A percentile compares a stretch with the other conserved stretches of the same genome.
phyloP scores from a whole-genome alignment of 1,140 invertebrate species.

The Pseudomyrmex concolor region DNA sequence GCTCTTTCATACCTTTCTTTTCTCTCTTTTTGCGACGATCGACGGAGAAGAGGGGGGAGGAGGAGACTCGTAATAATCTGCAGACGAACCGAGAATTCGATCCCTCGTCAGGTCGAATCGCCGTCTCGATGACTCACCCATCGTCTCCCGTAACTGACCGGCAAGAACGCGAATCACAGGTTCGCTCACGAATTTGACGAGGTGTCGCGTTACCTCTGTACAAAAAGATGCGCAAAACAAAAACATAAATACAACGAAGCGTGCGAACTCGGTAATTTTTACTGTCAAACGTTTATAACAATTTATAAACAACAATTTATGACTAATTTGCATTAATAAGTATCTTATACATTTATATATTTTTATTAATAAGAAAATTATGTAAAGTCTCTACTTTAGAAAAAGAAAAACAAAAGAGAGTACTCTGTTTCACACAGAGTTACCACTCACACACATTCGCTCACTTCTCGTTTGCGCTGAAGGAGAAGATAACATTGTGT shows the following conservation, averaged over 20 bases:
- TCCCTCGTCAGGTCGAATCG: slow-evolving; percentile 54
- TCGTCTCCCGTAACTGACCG: slow-evolving; percentile 23
- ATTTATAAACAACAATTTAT: no score
- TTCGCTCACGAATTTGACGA: not conserved
- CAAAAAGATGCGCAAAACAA: no score
- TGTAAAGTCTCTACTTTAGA: no score
- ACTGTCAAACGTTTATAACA: no score
- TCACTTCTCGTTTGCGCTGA: not conserved
- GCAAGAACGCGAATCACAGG: slow-evolving; percentile 13
- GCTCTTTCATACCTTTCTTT: slow-evolving; percentile 45
- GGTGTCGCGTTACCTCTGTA: not conserved
- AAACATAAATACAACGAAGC: no score
- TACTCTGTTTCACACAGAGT: not conserved
- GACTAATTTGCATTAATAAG: no score
- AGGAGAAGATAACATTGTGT: not conserved
- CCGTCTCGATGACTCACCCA: slow-evolving; percentile 63
- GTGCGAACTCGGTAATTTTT: no score
- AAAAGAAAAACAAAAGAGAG: no score
- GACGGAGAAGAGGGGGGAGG: not conserved
- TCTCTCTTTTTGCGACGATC: slow-evolving; percentile 47
- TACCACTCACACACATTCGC: not conserved
- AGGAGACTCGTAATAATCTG: slow-evolving; percentile 69
- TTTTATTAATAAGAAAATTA: not conserved
- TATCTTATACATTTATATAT: no score
- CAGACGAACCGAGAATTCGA: slow-evolving; percentile 69